Percentiles rank a stretch among this genome's conserved stretches.
phyloP scores from a whole-genome alignment of 2,113 vertebrate genomes.

The Strix aluco region DNA sequence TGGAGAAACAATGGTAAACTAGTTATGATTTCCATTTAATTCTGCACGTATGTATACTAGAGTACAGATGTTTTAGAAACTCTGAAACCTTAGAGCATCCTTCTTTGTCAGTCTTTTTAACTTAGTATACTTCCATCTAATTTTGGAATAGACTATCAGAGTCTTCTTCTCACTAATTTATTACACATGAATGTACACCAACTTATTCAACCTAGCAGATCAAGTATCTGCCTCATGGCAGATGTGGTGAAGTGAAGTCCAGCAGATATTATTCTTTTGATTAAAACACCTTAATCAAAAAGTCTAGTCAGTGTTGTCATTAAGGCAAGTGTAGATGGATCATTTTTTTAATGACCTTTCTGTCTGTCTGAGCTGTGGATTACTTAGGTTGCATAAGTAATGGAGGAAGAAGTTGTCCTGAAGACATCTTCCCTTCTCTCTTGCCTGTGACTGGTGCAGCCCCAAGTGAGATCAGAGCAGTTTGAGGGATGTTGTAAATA shows the following conservation, averaged over 20 bases:
- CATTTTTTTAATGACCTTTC: not conserved
- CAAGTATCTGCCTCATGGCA: conserved; percentile 6
- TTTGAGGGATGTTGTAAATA: not conserved
- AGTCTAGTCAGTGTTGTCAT: not conserved
- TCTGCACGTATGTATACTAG: not conserved
- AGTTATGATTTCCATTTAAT: not conserved
- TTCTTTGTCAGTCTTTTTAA: not conserved
- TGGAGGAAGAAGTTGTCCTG: not conserved
- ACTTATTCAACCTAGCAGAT: not conserved
- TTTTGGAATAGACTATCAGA: not conserved
- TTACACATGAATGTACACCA: not conserved
- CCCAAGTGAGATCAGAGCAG: not conserved
- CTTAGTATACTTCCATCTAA: not conserved
- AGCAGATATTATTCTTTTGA: conserved; percentile 3
- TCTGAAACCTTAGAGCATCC: not conserved
- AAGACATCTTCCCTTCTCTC: not conserved
- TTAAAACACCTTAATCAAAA: conserved; percentile 40
- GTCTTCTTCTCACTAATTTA: conserved; percentile 17
- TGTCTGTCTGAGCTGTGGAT: not conserved
- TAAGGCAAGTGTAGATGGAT: not conserved
- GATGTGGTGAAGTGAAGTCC: conserved; percentile 16
- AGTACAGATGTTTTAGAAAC: not conserved
- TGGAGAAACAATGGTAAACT: not conserved
- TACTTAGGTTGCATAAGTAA: not conserved
- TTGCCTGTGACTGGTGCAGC: not conserved